These are phyloP conservation scores for Hylomyscus alleni DNA, from an alignment of 2,797 vertebrate genomes.

Conservation along the genomic window DNA sequence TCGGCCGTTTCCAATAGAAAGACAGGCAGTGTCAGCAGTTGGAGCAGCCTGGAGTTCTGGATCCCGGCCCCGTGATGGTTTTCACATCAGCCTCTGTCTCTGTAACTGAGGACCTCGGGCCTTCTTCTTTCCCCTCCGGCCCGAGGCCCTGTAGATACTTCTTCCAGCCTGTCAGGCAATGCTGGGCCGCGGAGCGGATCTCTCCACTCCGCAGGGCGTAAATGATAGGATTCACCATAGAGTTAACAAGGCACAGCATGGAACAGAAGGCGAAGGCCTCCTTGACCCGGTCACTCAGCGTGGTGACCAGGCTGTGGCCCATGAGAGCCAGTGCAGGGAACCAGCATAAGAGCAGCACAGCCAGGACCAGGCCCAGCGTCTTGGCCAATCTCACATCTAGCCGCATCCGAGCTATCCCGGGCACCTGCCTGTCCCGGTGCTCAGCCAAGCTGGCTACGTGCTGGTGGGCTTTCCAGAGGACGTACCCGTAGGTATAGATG, in stretches of 20 bases:
- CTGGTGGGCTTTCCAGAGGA: constrained; percentile 94
- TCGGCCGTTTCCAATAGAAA: neutral
- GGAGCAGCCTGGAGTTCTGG: neutral
- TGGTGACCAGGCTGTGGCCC: constrained; percentile 89
- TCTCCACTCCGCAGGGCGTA: constrained; percentile 94
- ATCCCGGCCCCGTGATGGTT: neutral
- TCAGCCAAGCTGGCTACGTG: constrained; percentile 92
- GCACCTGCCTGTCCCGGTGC: constrained; percentile 76
- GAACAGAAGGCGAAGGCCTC: constrained; percentile 95
- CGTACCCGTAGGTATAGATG: constrained; percentile 90
- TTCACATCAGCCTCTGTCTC: constrained; percentile 80
- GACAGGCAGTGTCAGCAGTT: neutral
- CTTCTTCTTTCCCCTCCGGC: constrained; percentile 61
- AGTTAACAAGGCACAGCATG: constrained; percentile 96
- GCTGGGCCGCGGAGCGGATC: constrained; percentile 87
- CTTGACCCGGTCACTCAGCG: constrained; percentile 87
- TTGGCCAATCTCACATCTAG: constrained; percentile 95
- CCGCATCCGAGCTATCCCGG: constrained; percentile 90
- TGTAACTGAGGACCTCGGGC: constrained; percentile 60
- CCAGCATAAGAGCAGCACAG: constrained; percentile 94
- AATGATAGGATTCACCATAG: constrained; percentile 94
- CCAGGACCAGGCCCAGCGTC: constrained; percentile 93
- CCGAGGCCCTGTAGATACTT: neutral
- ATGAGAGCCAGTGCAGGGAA: constrained; percentile 93
- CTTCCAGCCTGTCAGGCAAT: constrained; percentile 66